phyloP scores from a whole-genome alignment of 2,888 invertebrate species.

The Bedellia somnulentella region DNA sequence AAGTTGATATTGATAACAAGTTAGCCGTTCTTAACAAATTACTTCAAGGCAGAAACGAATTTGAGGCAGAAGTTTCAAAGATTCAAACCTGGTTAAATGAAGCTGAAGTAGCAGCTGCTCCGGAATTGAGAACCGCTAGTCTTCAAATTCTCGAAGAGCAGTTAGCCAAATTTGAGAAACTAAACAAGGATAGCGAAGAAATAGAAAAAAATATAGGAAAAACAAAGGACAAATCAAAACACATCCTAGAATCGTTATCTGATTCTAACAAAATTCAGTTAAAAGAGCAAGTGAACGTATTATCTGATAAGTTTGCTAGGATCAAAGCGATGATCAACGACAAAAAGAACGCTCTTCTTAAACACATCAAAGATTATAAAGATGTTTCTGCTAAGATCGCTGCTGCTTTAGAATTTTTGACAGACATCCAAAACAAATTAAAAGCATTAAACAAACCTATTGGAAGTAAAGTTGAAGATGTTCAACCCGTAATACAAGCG shows the following conservation, averaged over 20 bases:
- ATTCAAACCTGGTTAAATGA: slow-evolving; percentile 89
- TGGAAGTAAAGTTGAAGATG: slow-evolving; percentile 86
- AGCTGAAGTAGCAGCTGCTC: slow-evolving; percentile 83
- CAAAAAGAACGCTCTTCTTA: slow-evolving; percentile 70
- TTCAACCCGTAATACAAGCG: slow-evolving; percentile 75
- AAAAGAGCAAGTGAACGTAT: slow-evolving; percentile 75
- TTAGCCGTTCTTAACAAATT: slow-evolving; percentile 71
- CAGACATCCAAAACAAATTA: slow-evolving; percentile 79
- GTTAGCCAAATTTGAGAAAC: slow-evolving; percentile 78
- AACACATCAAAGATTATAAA: slow-evolving; percentile 79
- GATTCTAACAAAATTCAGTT: slow-evolving; percentile 84
- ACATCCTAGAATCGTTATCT: slow-evolving; percentile 76
- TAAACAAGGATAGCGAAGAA: slow-evolving; percentile 72
- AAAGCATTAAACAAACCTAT: slow-evolving; percentile 83
- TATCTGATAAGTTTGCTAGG: slow-evolving; percentile 77
- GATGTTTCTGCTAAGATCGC: slow-evolving; percentile 79
- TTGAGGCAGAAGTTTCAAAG: slow-evolving; percentile 79
- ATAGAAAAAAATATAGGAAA: slow-evolving; percentile 73
- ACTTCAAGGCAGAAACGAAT: slow-evolving; percentile 75
- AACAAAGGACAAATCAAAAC: slow-evolving; percentile 78
- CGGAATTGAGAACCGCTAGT: slow-evolving; percentile 78
- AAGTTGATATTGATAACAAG: slow-evolving; percentile 73
- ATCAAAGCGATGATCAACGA: slow-evolving; percentile 76
- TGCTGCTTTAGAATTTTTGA: slow-evolving; percentile 78
- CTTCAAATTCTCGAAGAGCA: slow-evolving; percentile 86